Percentiles rank a stretch among this genome's conserved stretches.
Conservation (phyloP, 2,113 vertebrate genomes). For the Polyodon spathula region DNA sequence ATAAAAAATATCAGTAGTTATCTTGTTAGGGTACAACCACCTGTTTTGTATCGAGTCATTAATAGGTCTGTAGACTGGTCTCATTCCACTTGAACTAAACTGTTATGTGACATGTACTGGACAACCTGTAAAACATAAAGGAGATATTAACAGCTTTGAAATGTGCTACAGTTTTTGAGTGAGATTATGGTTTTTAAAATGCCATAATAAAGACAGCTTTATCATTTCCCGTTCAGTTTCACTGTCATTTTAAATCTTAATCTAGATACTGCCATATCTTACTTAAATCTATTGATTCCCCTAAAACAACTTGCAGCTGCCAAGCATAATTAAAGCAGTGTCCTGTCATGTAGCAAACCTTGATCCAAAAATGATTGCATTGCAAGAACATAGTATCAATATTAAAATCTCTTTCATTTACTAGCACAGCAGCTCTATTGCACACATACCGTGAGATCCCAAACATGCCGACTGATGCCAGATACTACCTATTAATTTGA, state of each 20-base stretch:
- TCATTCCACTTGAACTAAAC: too few relatives aligned
- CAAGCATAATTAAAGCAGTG: slow-evolving; percentile 6
- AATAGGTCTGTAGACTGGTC: too few relatives aligned
- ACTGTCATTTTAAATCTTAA: slow-evolving; percentile 33
- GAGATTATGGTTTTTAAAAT: slow-evolving; percentile 31
- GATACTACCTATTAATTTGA: slow-evolving; percentile 74
- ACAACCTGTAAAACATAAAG: slow-evolving; percentile 1
- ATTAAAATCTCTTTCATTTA: slow-evolving; percentile 34
- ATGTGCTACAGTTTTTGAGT: slow-evolving; percentile 13
- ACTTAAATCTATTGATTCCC: slow-evolving; percentile 32
- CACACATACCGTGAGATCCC: slow-evolving; percentile 15
- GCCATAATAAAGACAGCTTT: slow-evolving; percentile 41
- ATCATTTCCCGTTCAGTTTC: slow-evolving; percentile 40
- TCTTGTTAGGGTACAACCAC: too few relatives aligned
- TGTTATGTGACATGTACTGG: too few relatives aligned
- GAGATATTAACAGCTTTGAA: neutral
- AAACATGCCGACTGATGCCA: slow-evolving; percentile 45
- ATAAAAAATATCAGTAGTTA: too few relatives aligned
- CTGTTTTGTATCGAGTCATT: too few relatives aligned
- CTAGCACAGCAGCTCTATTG: slow-evolving; percentile 21
- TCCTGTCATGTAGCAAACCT: slow-evolving; percentile 10
- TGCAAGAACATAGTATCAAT: slow-evolving; percentile 21
- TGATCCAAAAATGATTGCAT: slow-evolving; percentile 13
- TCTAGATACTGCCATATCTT: slow-evolving; percentile 45
- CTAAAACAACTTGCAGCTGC: neutral